A percentile compares a stretch with the other conserved stretches of the same genome.
Evolutionary conservation across 2,113 vertebrate species (phyloP).

Genomic region (Phodopus roborovskii): DNA sequence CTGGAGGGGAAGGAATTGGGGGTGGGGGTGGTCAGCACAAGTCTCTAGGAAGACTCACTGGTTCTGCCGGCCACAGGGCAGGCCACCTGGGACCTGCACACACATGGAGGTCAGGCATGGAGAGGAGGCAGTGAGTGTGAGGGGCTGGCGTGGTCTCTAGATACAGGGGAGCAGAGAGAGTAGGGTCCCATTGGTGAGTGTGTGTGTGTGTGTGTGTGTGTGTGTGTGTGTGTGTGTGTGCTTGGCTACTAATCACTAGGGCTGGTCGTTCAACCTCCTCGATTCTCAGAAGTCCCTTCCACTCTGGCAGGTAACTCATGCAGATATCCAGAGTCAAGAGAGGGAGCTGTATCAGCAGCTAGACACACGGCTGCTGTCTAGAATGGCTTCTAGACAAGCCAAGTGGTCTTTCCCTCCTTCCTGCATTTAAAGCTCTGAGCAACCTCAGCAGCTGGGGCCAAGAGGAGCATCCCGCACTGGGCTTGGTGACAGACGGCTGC

Average conservation of each 20-base stretch:
- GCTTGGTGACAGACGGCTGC: background rate
- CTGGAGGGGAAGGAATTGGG: background rate
- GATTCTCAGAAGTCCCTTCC: background rate
- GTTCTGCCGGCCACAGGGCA: background rate
- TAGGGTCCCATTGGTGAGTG: background rate
- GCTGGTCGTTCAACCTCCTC: too few species aligned
- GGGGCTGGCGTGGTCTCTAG: background rate
- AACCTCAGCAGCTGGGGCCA: background rate
- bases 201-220: background rate
- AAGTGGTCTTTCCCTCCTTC: background rate
- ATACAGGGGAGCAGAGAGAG: background rate
- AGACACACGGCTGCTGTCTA: too few species aligned
- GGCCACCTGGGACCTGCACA: background rate
- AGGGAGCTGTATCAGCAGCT: background rate
- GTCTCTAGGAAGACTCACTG: background rate
- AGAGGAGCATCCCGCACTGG: background rate
- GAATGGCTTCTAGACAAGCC: background rate
- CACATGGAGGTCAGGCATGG: background rate
- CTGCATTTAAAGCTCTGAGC: background rate
- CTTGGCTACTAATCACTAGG: background rate
- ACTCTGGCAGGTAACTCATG: background rate
- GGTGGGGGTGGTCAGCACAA: background rate
- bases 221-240: accelerated
- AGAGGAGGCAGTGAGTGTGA: background rate
- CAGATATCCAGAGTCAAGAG: background rate